Percentiles rank a stretch among this genome's conserved stretches.
phyloP scores from a whole-genome alignment of 2,113 vertebrate species.

The Vanacampus margaritifer region DNA sequence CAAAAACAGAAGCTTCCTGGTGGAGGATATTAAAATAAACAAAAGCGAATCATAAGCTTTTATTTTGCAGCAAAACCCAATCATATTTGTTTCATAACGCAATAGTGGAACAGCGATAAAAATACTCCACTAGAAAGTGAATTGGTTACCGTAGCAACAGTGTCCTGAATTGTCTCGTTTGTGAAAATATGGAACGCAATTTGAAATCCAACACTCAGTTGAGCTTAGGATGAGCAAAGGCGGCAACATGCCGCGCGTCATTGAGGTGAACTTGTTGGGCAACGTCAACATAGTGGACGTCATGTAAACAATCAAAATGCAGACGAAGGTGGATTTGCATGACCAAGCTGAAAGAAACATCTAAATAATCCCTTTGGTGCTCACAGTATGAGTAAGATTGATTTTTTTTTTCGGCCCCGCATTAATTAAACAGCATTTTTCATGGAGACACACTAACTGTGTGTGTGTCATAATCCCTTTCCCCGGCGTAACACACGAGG shows the following conservation, averaged over 20 bases:
- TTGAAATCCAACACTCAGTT: not conserved
- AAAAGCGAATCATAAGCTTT: not conserved
- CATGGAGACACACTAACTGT: conserved; percentile 1
- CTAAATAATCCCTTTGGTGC: conserved; percentile 36
- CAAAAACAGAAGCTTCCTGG: not conserved
- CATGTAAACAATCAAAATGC: conserved; percentile 27
- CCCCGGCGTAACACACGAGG: not conserved
- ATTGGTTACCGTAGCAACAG: not conserved
- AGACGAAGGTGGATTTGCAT: conserved; percentile 45
- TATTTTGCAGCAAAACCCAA: not conserved
- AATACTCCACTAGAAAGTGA: not conserved
- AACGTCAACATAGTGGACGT: conserved; percentile 3
- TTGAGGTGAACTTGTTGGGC: conserved; percentile 7
- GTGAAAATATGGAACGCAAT: not conserved
- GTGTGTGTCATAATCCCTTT: conserved; percentile 18
- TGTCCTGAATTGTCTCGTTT: not conserved
- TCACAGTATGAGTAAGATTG: conserved; percentile 29
- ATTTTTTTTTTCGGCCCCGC: conserved; percentile 21
- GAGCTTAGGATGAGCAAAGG: not conserved
- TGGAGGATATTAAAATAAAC: not conserved
- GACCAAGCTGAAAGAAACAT: conserved; percentile 36
- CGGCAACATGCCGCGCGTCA: not conserved
- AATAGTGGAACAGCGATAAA: not conserved
- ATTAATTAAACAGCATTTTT: conserved; percentile 37
- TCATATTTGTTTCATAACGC: not conserved